Evolutionary conservation across 2,113 vertebrate genomes (phyloP), one percentile per base, ranked within the genome.

Genomic region (Eurypyga helias): DNA sequence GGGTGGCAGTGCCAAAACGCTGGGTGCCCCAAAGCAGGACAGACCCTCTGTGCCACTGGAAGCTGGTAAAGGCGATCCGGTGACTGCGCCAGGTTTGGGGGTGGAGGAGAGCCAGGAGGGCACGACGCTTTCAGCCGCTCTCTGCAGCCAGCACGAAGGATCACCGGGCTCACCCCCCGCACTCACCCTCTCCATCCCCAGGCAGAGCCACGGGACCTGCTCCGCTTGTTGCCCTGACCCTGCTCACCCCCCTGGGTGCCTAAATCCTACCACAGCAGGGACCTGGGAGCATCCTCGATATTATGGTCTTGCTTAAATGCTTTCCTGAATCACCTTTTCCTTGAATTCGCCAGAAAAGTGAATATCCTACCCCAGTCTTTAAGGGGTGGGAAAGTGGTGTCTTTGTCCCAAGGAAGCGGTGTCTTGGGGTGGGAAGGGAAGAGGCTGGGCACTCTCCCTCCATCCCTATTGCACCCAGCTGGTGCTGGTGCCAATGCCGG

Each of bases 41-140:
- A 46, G 69, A 25, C 2, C 19, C 38, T 13, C 5, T 7, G 20
- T 4, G 58, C 48, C 2, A 1, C 13, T 31, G 0, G 7, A 6
- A 12, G 58, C 48, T 3, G 21, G 26, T 10, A 0, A 5, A n/a
- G 41, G 33, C 52, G 34, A 34, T 58, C 34, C 52, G 2, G 10
- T 6, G n/a, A 6, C 55, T 11, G 49, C 2, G 3, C 49, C 49
- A 38, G 58, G 48, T 38, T 29, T 20, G 34, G 46, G 26, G 6
- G 13, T 8, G 46, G 46, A 83, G 81, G 21, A 28, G 29, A 31
- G 4, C n/a, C 19, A 15, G 29, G 52, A 41, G 17, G 19, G 14
- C 2, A 6, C 3, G 4, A 43, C 1, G 10, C 62, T 20, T 10
- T 24, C 52, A 4, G 60, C 71, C 3, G 34, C 51, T 31, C 26